Conservation (phyloP, 2,113 vertebrate species). For the Antennarius striatus region DNA sequence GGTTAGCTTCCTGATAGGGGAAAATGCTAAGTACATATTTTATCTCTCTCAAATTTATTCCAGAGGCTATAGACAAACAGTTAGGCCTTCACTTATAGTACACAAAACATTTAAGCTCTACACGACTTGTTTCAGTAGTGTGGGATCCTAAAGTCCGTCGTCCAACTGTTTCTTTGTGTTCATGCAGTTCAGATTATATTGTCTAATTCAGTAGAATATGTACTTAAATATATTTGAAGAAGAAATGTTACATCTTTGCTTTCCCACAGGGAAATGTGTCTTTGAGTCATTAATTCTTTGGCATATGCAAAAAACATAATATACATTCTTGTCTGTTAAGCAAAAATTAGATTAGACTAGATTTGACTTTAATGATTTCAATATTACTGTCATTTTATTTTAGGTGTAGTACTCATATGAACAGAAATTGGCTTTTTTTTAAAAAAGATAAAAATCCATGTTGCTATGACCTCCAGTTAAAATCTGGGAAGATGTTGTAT, state of each 20-base stretch:
- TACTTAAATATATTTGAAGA: too few species aligned
- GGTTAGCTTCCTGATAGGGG: constrained; percentile 41
- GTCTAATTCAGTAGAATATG: neutral
- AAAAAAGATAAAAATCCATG: constrained; percentile 4
- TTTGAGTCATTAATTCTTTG: neutral
- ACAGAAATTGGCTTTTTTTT: neutral
- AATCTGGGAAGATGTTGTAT: constrained; percentile 23
- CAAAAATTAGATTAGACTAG: too few species aligned
- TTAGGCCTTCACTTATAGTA: neutral
- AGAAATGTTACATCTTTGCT: neutral
- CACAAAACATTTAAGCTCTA: constrained; percentile 8
- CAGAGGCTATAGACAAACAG: neutral
- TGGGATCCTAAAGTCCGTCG: neutral
- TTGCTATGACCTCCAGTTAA: constrained; percentile 1
- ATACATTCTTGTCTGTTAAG: neutral
- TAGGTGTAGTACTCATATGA: neutral
- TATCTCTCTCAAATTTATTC: constrained; percentile 9
- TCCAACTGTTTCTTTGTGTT: neutral
- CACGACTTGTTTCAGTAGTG: neutral
- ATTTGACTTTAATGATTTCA: too few species aligned
- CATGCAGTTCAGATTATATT: neutral
- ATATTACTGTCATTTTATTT: too few species aligned
- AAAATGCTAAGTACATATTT: constrained; percentile 41
- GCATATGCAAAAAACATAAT: neutral
- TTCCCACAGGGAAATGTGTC: neutral